These are phyloP conservation scores for Aythya baeri DNA, from an alignment of 2,113 vertebrate species.

Conservation along the genomic window DNA sequence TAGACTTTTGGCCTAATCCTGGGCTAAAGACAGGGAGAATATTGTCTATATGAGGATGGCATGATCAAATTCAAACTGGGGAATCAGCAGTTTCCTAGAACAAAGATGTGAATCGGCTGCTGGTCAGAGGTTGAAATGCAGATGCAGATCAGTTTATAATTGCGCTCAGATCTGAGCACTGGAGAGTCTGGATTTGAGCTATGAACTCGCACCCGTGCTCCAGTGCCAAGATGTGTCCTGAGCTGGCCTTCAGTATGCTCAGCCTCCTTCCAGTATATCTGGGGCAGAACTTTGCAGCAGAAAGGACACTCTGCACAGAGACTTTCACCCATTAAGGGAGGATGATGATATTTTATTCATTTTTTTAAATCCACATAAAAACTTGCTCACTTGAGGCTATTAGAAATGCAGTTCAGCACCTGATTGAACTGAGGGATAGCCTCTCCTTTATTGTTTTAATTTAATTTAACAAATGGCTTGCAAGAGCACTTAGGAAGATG, in stretches of 20 bases:
- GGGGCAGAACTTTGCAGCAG: background rate
- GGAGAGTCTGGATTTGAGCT: background rate
- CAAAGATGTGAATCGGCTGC: background rate
- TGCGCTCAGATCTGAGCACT: background rate
- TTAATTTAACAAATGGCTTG: background rate
- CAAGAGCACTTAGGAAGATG: background rate
- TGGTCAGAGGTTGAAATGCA: background rate
- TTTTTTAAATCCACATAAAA: background rate
- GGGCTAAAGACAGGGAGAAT: constrained; percentile 37
- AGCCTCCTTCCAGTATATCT: background rate
- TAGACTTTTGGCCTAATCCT: constrained; percentile 13
- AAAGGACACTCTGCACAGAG: background rate
- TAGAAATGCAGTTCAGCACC: background rate
- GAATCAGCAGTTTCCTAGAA: constrained; percentile 12
- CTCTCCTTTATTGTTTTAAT: background rate
- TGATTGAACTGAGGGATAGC: background rate
- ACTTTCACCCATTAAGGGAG: background rate
- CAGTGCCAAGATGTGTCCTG: background rate
- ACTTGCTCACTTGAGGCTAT: background rate
- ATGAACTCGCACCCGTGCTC: background rate
- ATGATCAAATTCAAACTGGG: background rate
- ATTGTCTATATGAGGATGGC: constrained; percentile 23
- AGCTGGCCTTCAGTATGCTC: background rate
- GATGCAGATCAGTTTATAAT: background rate
- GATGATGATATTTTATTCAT: background rate